These are phyloP conservation scores for Acomys russatus DNA, from an alignment of 2,797 vertebrate genomes.

Conservation along the genomic window DNA sequence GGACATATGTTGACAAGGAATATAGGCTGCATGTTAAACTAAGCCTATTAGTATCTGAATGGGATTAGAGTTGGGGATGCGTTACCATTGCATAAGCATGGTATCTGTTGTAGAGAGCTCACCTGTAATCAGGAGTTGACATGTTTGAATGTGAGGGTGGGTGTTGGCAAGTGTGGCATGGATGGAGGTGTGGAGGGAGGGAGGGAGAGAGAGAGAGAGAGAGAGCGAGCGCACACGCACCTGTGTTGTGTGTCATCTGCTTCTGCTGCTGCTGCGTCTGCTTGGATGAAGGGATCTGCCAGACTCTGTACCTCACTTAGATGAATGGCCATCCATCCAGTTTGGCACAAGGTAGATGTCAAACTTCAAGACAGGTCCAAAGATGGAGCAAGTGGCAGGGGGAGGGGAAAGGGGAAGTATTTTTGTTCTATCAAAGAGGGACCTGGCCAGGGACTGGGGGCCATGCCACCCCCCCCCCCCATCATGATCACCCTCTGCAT, in stretches of 20 bases:
- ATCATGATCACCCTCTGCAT: neutral
- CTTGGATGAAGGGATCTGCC: neutral
- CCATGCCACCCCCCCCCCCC: neutral
- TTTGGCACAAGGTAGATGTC: neutral
- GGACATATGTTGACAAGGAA: neutral
- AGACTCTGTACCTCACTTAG: neutral
- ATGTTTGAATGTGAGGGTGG: neutral
- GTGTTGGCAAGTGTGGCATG: neutral
- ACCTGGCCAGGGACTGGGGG: neutral
- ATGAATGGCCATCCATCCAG: neutral
- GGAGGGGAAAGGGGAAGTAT: neutral
- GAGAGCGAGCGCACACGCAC: no score
- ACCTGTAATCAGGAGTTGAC: neutral
- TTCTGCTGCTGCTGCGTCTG: neutral
- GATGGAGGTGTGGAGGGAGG: neutral
- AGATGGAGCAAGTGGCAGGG: neutral
- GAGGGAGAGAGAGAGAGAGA: no score
- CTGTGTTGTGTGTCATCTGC: no score
- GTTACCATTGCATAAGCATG: neutral
- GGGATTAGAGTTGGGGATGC: neutral
- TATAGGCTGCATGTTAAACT: neutral
- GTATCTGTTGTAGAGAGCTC: neutral
- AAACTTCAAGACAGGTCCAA: neutral
- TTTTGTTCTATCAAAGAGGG: constrained; percentile 10
- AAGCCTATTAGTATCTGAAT: neutral